Conservation (phyloP, 2,113 vertebrate species). For the Triplophysa rosa region DNA sequence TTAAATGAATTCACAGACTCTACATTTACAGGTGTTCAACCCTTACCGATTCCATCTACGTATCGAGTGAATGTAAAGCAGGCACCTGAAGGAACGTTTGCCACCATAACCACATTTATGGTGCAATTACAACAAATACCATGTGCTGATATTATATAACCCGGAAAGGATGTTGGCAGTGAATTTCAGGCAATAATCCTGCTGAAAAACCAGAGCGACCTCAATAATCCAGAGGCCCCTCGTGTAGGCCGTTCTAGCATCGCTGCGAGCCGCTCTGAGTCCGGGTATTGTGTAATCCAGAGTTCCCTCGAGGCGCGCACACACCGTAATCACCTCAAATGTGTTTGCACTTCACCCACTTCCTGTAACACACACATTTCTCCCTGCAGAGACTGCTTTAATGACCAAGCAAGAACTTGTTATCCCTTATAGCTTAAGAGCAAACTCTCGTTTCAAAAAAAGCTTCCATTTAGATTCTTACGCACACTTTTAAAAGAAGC, state of each 20-base stretch:
- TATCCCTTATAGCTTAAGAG: constrained; percentile 41
- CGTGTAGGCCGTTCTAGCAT: neutral
- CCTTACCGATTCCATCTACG: neutral
- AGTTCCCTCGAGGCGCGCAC: constrained; percentile 21
- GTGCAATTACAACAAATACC: constrained; percentile 35
- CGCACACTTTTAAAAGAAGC: constrained; percentile 6
- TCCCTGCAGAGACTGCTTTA: constrained; percentile 41
- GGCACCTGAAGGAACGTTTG: neutral
- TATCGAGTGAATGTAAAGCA: neutral
- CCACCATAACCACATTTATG: constrained; percentile 38
- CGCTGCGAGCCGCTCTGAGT: neutral
- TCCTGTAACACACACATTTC: constrained; percentile 38
- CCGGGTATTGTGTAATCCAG: constrained; percentile 36
- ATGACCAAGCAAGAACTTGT: constrained; percentile 39
- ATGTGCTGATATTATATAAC: constrained; percentile 37
- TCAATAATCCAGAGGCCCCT: constrained; percentile 28
- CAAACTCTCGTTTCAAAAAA: constrained; percentile 36
- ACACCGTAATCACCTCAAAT: constrained; percentile 44
- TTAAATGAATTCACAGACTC: neutral
- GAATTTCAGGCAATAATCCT: constrained; percentile 31
- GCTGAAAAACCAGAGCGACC: constrained; percentile 36
- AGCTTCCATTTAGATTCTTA: neutral
- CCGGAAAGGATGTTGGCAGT: constrained; percentile 19
- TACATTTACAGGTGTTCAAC: neutral
- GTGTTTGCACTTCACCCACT: constrained; percentile 43